Base-by-base conservation (phyloP, 2,113 vertebrate species). In the Sitta europaea region DNA sequence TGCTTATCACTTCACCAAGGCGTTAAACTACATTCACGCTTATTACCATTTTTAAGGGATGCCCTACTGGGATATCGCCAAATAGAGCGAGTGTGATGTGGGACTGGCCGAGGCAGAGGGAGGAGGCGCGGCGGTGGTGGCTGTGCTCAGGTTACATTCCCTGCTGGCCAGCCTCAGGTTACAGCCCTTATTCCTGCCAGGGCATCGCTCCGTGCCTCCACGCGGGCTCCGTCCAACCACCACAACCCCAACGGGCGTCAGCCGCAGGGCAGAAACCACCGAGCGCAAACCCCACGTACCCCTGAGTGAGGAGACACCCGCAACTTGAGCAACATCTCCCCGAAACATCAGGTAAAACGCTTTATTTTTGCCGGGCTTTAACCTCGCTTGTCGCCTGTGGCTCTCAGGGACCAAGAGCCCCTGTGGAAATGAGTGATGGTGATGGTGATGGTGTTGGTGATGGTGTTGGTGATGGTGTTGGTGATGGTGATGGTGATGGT, bases 21-120 rank as follows among this genome's bases (percentile, higher is more conserved):
- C 65, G 50, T 21, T 45, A 38, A 72, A 40, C 17, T 13, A n/a
- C 57, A 17, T 14, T 19, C 14, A 14, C 4, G 3, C 8, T 20
- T 9, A 21, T 12, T 5, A 3, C 5, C 9, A 3, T 45, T 71
- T 33, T 5, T 6, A 58, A 62, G 38, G 0, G 29, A 65, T 20
- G 63, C 50, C 27, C 31, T 16, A 4, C 12, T 5, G n/a, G 15
- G 27, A 20, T 4, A 23, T 0, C 16, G 50, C 0, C 1, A 22
- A 43, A n/a, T 1, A 18, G 35, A 11, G 5, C 1, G 36, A 15
- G 38, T 0, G 38, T 1, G 40, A 3, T 2, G 3, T 0, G 13
- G 18, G 13, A 4, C 15, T 9, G 31, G n/a, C 50, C 5, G 23
- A 6, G 0, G 20, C 31, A 18, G 25, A 8, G 22, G 53, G 31